Conservation (phyloP, 2,113 vertebrate genomes). For the Catharus fuscescens region DNA sequence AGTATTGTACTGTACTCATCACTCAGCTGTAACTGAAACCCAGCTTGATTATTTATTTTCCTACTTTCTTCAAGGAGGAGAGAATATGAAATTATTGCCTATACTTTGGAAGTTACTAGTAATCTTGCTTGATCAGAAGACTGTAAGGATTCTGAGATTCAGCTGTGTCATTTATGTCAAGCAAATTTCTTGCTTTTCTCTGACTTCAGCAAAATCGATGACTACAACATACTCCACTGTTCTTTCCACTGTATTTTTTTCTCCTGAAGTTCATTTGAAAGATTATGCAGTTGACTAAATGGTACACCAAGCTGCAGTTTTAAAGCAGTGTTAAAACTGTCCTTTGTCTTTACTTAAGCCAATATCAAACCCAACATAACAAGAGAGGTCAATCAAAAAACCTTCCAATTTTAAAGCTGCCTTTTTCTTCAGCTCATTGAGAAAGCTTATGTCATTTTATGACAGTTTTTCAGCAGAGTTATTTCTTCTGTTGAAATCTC, state of each 20-base stretch:
- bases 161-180: background rate
- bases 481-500: background rate
- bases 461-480: background rate
- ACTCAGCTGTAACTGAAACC: background rate
- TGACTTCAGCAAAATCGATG: background rate
- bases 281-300: background rate
- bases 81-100: background rate
- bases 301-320: background rate
- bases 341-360: background rate
- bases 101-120: background rate
- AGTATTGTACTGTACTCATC: background rate
- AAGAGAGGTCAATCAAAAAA: background rate
- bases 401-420: background rate
- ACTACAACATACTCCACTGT: background rate
- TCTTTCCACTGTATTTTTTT: background rate
- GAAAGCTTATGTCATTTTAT: background rate
- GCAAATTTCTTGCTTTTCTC: background rate
- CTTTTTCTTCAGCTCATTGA: background rate
- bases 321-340: background rate
- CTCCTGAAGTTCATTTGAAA: background rate
- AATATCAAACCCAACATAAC: background rate
- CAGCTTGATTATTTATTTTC: conserved; percentile 15
- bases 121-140: background rate
- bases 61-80: background rate
- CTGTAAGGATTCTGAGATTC: background rate